phyloP scores from a whole-genome alignment of 2,797 vertebrate species.

The Gymnodraco acuticeps region DNA sequence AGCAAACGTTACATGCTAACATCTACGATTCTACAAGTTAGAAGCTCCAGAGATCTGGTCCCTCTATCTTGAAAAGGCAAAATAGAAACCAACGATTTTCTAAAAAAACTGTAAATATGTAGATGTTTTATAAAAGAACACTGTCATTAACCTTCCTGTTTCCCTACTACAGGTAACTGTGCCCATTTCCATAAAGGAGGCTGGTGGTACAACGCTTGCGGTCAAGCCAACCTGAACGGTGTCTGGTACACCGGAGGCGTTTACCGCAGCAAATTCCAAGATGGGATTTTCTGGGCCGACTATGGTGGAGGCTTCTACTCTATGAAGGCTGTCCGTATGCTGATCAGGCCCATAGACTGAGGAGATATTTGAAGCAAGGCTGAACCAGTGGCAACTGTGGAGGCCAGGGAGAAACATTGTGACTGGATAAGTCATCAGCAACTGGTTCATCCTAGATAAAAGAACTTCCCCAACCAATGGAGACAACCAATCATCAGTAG shows the following conservation, averaged over 20 bases:
- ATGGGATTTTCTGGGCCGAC: constrained; percentile 98
- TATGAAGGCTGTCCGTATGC: constrained; percentile 88
- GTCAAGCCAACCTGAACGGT: constrained; percentile 96
- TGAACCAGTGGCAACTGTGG: constrained; percentile 41
- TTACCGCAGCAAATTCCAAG: constrained; percentile 97
- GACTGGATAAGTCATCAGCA: constrained; percentile 35
- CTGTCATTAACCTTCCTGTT: background rate
- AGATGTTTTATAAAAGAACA: background rate
- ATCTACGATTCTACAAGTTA: background rate
- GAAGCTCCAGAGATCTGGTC: background rate
- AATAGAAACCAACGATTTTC: background rate
- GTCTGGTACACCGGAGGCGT: constrained; percentile 99
- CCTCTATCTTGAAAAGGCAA: background rate
- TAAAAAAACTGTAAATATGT: background rate
- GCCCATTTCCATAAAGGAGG: constrained; percentile 98
- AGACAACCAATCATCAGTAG: constrained; percentile 27
- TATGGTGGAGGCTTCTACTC: constrained; percentile 98
- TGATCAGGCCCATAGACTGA: constrained; percentile 93
- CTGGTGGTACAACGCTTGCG: constrained; percentile 99
- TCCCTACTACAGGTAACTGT: constrained; percentile 90
- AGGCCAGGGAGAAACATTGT: constrained; percentile 36
- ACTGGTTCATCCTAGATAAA: constrained; percentile 33
- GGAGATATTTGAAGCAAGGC: constrained; percentile 27
- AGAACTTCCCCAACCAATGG: constrained; percentile 21
- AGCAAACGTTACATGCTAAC: background rate